Conservation (phyloP, 2,797 vertebrate species). For the Pempheris klunzingeri region DNA sequence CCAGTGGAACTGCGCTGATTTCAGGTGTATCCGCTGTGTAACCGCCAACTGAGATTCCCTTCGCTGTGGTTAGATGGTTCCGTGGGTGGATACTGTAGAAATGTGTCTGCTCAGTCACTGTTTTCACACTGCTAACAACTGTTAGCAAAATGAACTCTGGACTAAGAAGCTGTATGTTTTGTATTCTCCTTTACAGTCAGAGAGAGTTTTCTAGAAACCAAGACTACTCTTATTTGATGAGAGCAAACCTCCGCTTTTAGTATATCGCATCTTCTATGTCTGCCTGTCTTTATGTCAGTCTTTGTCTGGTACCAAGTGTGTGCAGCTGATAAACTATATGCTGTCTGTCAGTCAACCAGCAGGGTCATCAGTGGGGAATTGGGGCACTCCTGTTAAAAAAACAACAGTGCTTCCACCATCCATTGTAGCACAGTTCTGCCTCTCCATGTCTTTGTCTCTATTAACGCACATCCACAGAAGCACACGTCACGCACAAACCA, state of each 20-base stretch:
- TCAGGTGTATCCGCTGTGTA: conserved; percentile 52
- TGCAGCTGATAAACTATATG: conserved; percentile 33
- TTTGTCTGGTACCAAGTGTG: conserved; percentile 16
- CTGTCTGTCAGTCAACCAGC: conserved; percentile 37
- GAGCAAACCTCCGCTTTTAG: background rate
- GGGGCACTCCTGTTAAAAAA: conserved; percentile 1
- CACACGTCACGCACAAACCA: background rate
- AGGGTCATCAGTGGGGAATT: conserved; percentile 15
- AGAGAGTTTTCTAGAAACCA: too few species aligned
- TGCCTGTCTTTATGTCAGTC: conserved; percentile 10
- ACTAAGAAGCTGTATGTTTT: background rate
- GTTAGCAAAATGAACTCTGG: conserved; percentile 12
- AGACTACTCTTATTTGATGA: too few species aligned
- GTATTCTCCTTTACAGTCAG: background rate
- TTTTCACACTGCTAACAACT: conserved; percentile 15
- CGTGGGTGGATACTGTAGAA: conserved; percentile 45
- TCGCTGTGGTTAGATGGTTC: conserved; percentile 24
- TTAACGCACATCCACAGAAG: conserved; percentile 3
- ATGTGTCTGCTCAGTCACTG: conserved; percentile 19
- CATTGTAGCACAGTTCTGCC: background rate
- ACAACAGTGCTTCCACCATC: background rate
- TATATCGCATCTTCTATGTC: conserved; percentile 3
- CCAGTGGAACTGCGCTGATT: conserved; percentile 56
- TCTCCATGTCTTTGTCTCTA: background rate
- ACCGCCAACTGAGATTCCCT: conserved; percentile 46